Percentiles rank a stretch among this genome's conserved stretches.
These are phyloP conservation scores for Plectus sambesii DNA, from an alignment of 1,140 invertebrate genomes.

Conservation along the genomic window DNA sequence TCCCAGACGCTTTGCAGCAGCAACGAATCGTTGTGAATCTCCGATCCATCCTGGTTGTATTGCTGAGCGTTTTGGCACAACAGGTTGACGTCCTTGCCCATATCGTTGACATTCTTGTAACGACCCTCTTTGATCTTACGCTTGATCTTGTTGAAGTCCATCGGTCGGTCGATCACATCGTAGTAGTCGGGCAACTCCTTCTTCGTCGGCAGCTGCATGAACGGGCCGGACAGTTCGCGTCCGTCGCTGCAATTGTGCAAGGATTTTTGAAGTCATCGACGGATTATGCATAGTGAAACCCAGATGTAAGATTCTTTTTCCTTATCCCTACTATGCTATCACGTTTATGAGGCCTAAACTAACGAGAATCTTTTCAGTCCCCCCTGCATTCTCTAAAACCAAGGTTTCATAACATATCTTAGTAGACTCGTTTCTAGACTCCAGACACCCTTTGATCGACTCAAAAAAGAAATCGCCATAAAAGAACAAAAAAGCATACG, in stretches of 20 bases:
- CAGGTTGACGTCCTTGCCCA: constrained; percentile 7
- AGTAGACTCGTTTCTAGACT: too few relatives aligned
- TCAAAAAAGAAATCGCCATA: too few relatives aligned
- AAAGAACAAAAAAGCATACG: too few relatives aligned
- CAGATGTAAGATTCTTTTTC: constrained; percentile 1
- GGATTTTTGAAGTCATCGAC: too few relatives aligned
- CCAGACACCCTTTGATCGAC: not conserved
- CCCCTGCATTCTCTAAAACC: not conserved
- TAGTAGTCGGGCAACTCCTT: constrained; percentile 91
- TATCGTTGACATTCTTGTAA: constrained; percentile 1
- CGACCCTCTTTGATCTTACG: constrained; percentile 12
- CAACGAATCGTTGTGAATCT: not conserved
- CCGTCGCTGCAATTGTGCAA: constrained; percentile 56
- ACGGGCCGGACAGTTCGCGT: constrained; percentile 74
- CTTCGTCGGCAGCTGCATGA: constrained; percentile 81
- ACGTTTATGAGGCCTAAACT: constrained; percentile 1
- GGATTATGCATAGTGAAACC: constrained; percentile 4
- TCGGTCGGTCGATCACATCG: constrained; percentile 84
- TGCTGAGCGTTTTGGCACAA: constrained; percentile 4
- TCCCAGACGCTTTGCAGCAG: not conserved
- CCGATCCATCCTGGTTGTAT: constrained; percentile 2
- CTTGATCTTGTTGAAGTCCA: constrained; percentile 82
- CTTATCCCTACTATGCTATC: constrained; percentile 2
- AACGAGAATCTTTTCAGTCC: constrained; percentile 4
- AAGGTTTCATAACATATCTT: constrained; percentile 2